These are phyloP conservation scores for Loriculus beryllinus DNA, from an alignment of 2,797 vertebrate species.

Conservation along the genomic window DNA sequence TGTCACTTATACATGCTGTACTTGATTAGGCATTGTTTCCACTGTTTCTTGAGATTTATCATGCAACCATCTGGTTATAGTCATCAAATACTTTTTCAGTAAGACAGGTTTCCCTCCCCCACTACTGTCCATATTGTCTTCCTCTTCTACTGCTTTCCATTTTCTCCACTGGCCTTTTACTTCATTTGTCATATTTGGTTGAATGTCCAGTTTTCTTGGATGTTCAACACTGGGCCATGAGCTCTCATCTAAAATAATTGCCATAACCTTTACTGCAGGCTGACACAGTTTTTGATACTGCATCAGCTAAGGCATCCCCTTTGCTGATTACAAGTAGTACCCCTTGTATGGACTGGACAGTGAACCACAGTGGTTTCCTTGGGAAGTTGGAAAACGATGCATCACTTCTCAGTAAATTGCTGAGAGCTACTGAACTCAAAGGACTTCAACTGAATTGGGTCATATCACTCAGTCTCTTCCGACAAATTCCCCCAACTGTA, in stretches of 20 bases:
- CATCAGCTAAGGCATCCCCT: neutral
- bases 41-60: neutral
- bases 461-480: neutral
- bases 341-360: neutral
- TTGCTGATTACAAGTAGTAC: neutral
- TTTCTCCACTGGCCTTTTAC: neutral
- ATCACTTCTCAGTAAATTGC: neutral
- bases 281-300: neutral
- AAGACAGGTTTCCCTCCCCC: neutral
- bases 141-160: neutral
- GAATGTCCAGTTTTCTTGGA: neutral
- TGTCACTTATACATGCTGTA: neutral
- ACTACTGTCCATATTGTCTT: neutral
- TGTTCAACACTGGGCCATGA: accelerated
- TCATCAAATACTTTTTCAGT: neutral
- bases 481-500: neutral
- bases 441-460: neutral
- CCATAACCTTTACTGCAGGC: neutral
- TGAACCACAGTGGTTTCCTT: neutral
- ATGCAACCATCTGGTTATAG: neutral
- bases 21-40: neutral
- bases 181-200: neutral
- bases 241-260: neutral
- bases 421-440: neutral
- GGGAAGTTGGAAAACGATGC: neutral